Conservation (phyloP, 2,888 invertebrate species). For the Eugnorisma glareosa region DNA sequence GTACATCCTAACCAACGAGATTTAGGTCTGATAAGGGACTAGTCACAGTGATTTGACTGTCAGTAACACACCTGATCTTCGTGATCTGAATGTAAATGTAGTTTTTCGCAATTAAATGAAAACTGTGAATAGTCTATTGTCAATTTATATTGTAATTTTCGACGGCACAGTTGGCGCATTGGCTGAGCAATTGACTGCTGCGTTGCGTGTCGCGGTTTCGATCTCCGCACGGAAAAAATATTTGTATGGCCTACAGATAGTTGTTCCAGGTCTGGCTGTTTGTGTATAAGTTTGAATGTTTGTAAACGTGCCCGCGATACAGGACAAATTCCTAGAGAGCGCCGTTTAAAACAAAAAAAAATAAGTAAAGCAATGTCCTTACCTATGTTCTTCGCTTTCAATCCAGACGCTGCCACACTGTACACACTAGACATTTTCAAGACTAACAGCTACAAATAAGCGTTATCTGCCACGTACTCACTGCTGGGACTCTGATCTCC, state of each 20-base stretch:
- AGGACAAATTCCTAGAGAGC: too few species aligned
- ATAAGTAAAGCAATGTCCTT: too few species aligned
- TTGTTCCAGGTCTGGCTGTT: not conserved
- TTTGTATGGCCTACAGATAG: not conserved
- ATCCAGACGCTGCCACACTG: too few species aligned
- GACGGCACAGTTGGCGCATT: too few species aligned
- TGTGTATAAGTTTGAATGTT: not conserved
- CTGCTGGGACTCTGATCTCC: too few species aligned
- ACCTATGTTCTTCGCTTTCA: too few species aligned
- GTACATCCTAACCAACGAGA: slow-evolving; percentile 14
- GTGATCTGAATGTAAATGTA: not conserved
- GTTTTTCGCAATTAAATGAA: not conserved
- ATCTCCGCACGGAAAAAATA: not conserved
- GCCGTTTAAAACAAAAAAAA: too few species aligned
- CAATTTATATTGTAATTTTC: not conserved
- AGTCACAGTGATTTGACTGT: slow-evolving; percentile 9
- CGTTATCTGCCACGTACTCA: too few species aligned
- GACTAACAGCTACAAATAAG: too few species aligned
- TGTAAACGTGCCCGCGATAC: too few species aligned
- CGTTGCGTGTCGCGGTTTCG: not conserved
- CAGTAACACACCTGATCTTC: slow-evolving; percentile 22
- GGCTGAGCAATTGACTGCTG: not conserved
- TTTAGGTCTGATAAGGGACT: slow-evolving; percentile 16
- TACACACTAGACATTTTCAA: too few species aligned
- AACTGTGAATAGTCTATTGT: not conserved